A percentile compares a stretch with the other conserved stretches of the same genome.
These are phyloP conservation scores for Calidris pygmaea DNA, from an alignment of 2,113 vertebrate genomes.

Conservation along the genomic window DNA sequence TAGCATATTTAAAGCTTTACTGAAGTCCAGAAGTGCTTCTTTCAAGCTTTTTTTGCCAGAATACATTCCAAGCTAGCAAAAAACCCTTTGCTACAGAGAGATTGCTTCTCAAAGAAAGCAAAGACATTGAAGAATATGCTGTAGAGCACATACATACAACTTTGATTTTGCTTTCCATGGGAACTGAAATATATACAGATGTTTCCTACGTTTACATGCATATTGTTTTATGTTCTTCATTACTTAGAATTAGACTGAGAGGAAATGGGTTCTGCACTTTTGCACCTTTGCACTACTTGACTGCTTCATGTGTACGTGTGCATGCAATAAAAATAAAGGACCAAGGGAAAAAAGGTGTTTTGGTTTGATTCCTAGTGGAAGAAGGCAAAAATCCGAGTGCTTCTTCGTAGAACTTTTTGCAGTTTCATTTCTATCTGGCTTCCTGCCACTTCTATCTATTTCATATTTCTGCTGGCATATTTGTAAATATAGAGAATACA, in stretches of 20 bases:
- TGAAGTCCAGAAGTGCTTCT: neutral
- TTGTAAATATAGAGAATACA: neutral
- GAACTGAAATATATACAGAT: neutral
- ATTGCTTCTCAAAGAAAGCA: neutral
- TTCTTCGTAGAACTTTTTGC: neutral
- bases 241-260: neutral
- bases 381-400: neutral
- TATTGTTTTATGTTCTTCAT: neutral
- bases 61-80: neutral
- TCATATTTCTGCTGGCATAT: neutral
- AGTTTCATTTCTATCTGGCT: neutral
- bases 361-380: neutral
- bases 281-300: neutral
- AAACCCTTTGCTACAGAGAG: neutral
- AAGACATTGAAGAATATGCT: neutral
- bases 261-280: neutral
- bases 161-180: neutral
- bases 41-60: neutral
- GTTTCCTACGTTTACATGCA: neutral
- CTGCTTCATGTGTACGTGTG: neutral
- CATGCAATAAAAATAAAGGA: neutral
- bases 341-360: neutral
- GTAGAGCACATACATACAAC: neutral
- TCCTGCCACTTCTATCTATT: neutral
- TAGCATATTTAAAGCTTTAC: conserved; percentile 4